These are phyloP conservation scores for Cataglyphis hispanica DNA, from an alignment of 1,140 invertebrate species.

Conservation along the genomic window DNA sequence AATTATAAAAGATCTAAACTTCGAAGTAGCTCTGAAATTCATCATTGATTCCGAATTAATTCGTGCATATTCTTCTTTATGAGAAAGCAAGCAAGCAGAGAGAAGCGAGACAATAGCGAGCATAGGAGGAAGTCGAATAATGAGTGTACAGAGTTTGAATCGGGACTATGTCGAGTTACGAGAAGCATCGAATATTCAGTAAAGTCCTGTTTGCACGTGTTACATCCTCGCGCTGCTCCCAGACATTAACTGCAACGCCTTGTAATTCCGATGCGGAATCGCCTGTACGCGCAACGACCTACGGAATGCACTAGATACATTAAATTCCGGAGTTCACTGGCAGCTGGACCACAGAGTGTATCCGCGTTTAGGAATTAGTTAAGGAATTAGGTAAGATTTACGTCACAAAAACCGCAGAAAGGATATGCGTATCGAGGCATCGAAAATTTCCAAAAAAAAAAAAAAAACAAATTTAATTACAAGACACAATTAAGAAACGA, in stretches of 20 bases:
- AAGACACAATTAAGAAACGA: neutral
- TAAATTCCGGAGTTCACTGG: constrained; percentile 53
- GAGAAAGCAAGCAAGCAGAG: neutral
- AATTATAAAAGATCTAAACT: neutral
- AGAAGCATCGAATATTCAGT: constrained; percentile 47
- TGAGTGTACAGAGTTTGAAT: constrained; percentile 42
- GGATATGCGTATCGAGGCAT: constrained; percentile 2
- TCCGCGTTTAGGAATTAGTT: constrained; percentile 9
- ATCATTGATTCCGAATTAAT: neutral
- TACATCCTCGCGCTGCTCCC: constrained; percentile 17
- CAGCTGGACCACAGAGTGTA: constrained; percentile 42
- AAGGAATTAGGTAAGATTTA: constrained; percentile 53
- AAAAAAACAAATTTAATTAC: neutral
- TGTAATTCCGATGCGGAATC: constrained; percentile 53
- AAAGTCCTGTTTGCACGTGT: constrained; percentile 48
- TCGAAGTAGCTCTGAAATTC: neutral
- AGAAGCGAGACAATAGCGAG: neutral
- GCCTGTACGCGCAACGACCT: constrained; percentile 38
- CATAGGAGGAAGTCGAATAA: constrained; percentile 32
- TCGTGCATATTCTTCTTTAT: neutral
- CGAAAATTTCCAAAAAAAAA: neutral
- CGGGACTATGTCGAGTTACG: constrained; percentile 60
- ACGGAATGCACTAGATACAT: constrained; percentile 55
- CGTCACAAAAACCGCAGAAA: neutral
- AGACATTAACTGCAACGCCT: constrained; percentile 54